Evolutionary conservation across 2,888 invertebrate genomes (phyloP).

Genomic region (Rhyacophila evoluta): DNA sequence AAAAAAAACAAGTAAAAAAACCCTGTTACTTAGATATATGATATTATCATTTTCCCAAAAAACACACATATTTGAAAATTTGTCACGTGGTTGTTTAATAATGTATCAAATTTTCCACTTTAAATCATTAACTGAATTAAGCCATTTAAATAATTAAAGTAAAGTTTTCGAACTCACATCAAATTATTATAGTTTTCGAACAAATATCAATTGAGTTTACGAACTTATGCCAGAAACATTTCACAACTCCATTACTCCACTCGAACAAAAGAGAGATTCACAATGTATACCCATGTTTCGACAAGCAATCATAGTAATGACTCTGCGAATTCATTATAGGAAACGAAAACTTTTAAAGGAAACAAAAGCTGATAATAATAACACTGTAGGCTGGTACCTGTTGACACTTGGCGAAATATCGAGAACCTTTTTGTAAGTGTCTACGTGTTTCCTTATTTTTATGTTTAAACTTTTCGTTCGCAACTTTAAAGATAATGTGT

Average conservation of each 20-base stretch:
- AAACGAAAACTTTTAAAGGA: neutral
- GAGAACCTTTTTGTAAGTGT: neutral
- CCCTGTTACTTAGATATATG: too few species aligned
- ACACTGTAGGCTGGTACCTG: neutral
- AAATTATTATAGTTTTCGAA: too few species aligned
- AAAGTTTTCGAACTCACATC: too few species aligned
- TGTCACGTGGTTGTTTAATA: too few species aligned
- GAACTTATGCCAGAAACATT: too few species aligned
- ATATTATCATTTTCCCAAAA: too few species aligned
- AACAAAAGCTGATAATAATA: neutral
- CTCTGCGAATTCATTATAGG: neutral
- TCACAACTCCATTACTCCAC: neutral
- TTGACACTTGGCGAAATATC: neutral
- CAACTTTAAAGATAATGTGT: neutral
- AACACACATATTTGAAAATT: too few species aligned
- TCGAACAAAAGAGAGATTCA: neutral
- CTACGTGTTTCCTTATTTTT: neutral
- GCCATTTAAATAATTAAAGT: too few species aligned
- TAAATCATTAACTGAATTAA: too few species aligned
- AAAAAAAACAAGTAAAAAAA: too few species aligned
- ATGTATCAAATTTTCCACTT: too few species aligned
- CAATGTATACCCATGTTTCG: neutral
- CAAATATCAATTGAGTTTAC: too few species aligned
- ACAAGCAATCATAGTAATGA: slow-evolving; percentile 4
- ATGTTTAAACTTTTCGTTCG: neutral